Base-by-base conservation (phyloP, 1,140 invertebrate species). In the Ericerus pela region DNA sequence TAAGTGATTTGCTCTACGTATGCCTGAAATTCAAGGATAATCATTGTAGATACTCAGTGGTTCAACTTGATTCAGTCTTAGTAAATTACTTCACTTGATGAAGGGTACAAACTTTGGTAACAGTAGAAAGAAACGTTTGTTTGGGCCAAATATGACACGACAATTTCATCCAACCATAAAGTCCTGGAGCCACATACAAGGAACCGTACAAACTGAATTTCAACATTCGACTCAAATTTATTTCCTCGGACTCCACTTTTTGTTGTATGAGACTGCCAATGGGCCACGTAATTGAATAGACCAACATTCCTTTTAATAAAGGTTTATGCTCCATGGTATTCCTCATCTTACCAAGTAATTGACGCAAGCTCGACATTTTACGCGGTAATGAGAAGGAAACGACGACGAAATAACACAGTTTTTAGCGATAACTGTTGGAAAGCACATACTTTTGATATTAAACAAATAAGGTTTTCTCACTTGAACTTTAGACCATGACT, bases 1-100 rank as follows among this genome's bases (percentile, higher is more conserved):
- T 89, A 90, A 1, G 81, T 79, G 12, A 89, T 69, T 72, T 88
- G 86, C 72, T 90, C 87, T 37, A 86, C 73, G 24, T 81, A 63
- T 58, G 83, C 84, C 84, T 87, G 58, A 60, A 47, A 54, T 57
- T 18, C 36, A 47, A 47, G 8, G 11, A 47, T 24, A 47, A 8
- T 22, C 26, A 3, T 5, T 14, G 4, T 12, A 24, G 8, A 47
- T 47, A 47, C 4, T 3, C 41, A 10, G n/a, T n/a, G n/a, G n/a
- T n/a, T n/a, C n/a, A n/a, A n/a, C n/a, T n/a, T n/a, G n/a, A n/a
- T n/a, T n/a, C n/a, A n/a, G n/a, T n/a, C n/a, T n/a, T n/a, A n/a
- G n/a, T n/a, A n/a, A n/a, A n/a, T n/a, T n/a, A n/a, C n/a, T n/a
- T n/a, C n/a, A n/a, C n/a, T n/a, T n/a, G n/a, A n/a, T n/a, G n/a